Percentiles rank a stretch among this genome's conserved stretches.
Evolutionary conservation across 1,140 invertebrate species (phyloP).

Genomic region (Homalodisca vitripennis): DNA sequence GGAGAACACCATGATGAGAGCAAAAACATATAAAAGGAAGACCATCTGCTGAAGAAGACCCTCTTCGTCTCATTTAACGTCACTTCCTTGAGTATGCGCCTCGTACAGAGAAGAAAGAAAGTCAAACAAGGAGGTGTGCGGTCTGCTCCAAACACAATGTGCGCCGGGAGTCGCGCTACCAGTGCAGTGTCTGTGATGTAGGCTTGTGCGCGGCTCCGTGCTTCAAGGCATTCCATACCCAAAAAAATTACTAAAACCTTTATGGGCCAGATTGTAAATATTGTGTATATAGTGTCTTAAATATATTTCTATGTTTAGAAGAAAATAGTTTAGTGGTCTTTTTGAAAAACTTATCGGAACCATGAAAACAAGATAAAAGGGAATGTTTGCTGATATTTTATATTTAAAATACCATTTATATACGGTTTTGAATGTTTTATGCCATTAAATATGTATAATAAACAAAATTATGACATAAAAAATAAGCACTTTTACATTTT

Average conservation of each 20-base stretch:
- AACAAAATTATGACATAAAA: neutral
- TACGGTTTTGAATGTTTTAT: neutral
- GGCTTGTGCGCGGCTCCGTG: slow-evolving; percentile 17
- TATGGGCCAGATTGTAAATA: slow-evolving; percentile 9
- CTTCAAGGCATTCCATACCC: slow-evolving; percentile 20
- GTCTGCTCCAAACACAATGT: neutral
- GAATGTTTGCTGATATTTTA: neutral
- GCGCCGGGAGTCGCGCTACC: neutral
- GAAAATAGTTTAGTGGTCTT: neutral
- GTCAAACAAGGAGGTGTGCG: neutral
- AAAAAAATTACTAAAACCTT: slow-evolving; percentile 8
- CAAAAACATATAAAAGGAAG: slow-evolving; percentile 24
- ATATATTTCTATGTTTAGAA: neutral
- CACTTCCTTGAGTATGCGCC: slow-evolving; percentile 25
- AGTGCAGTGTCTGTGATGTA: neutral
- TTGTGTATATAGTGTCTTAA: slow-evolving; percentile 21
- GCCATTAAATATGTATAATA: neutral
- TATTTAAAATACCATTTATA: neutral
- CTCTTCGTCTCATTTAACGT: neutral
- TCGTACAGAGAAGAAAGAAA: neutral
- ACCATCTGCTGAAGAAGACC: slow-evolving; percentile 26
- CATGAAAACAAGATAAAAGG: neutral
- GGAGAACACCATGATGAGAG: slow-evolving; percentile 9
- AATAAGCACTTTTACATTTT: neutral
- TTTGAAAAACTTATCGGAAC: neutral